Conservation (phyloP, 2,888 invertebrate genomes). For the Dolichopus griseipennis region DNA sequence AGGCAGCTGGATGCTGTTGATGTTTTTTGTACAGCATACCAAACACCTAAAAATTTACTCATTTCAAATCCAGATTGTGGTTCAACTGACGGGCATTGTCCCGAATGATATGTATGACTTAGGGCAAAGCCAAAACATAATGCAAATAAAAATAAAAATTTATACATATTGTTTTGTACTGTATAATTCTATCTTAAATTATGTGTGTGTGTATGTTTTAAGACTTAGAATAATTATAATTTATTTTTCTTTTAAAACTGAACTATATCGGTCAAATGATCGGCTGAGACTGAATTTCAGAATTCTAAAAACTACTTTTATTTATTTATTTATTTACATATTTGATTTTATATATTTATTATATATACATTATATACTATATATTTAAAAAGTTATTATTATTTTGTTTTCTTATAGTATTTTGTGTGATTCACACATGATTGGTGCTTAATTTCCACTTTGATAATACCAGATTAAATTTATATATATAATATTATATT, state of each 20-base stretch:
- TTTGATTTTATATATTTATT: too few species aligned
- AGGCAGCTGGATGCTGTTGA: conserved; percentile 72
- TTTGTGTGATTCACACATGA: neutral
- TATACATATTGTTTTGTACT: neutral
- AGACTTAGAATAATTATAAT: neutral
- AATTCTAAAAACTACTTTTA: neutral
- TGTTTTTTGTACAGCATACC: conserved; percentile 77
- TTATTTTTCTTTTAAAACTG: neutral
- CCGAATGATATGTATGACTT: conserved; percentile 61
- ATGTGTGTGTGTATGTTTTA: neutral
- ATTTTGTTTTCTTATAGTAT: neutral
- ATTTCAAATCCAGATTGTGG: conserved; percentile 66
- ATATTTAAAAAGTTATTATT: too few species aligned
- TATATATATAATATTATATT: too few species aligned
- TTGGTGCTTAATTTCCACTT: neutral
- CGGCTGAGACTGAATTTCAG: neutral
- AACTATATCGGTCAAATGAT: neutral
- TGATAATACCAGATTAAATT: too few species aligned
- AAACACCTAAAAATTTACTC: conserved; percentile 68
- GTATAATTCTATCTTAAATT: neutral
- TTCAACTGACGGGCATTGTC: conserved; percentile 63
- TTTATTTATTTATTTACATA: conserved; percentile 6
- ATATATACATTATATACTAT: too few species aligned
- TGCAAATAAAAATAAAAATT: neutral
- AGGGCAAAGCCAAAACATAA: neutral